Evolutionary conservation across 2,888 invertebrate genomes (phyloP), one percentile per base, ranked within the genome.

Genomic region (Nysson spinosus): DNA sequence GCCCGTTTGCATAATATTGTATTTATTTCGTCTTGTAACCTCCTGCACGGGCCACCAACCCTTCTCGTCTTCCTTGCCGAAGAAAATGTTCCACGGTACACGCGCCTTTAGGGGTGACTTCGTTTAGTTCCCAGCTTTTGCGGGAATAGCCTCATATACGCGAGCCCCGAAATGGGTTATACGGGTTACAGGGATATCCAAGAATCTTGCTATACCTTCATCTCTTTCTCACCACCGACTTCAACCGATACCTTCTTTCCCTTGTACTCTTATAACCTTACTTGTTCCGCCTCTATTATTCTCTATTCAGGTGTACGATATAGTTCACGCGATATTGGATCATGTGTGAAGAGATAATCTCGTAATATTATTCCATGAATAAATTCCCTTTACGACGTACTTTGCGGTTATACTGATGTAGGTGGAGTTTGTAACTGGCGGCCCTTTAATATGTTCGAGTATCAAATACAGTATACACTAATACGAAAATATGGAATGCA

Each of bases 1-100:
- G 80, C 79, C 85, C 85, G 86, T 87, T 86, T 87, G 86, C 87
- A 87, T 87, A 87, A 87, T 87, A 86, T 86, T 86, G 87, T 87
- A 87, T 87, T 86, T 86, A 87, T 86, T 86, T 85, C 82, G 85
- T 81, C 86, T 85, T 85, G 86, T 85, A 85, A 82, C 80, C 81
- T 78, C 66, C 65, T 58, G 49, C 77, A 64, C n/a, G 69, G 54
- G 58, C 61, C 39, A 20, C 49, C 65, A 51, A 47, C 47, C 61
- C 61, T 60, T 67, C 55, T 51, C 52, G 22, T 26, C 40, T 6
- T 51, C 50, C 57, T 39, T 42, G n/a, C n/a, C n/a, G n/a, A n/a
- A n/a, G n/a, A n/a, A n/a, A n/a, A n/a, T 24, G 34, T 26, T 16
- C 39, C 50, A 26, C 43, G n/a, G 64, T 40, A 35, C 50, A 54